These are phyloP conservation scores for Eulacestoma nigropectus DNA, from an alignment of 2,113 vertebrate species.

Conservation along the genomic window DNA sequence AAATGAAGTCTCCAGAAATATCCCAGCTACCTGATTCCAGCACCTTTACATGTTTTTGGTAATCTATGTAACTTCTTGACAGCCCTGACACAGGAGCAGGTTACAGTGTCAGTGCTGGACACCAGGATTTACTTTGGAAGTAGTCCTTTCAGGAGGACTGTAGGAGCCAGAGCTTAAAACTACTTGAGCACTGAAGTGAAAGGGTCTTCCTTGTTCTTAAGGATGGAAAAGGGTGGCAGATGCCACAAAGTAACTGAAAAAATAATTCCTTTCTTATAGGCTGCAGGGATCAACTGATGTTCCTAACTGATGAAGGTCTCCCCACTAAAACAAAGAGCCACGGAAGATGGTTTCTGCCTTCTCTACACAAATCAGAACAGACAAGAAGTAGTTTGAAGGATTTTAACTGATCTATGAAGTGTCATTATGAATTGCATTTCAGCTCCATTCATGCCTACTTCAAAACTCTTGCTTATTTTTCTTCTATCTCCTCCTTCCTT, in stretches of 20 bases:
- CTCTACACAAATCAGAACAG: not conserved
- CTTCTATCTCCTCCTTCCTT: not conserved
- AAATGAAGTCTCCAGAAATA: not conserved
- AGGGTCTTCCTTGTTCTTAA: not conserved
- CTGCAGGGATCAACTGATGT: fast-evolving
- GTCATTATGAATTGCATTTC: not conserved
- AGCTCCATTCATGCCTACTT: not conserved
- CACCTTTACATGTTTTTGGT: not conserved
- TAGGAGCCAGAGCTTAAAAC: not conserved
- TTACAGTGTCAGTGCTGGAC: not conserved
- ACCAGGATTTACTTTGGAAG: not conserved
- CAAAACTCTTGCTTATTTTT: slow-evolving; percentile 3
- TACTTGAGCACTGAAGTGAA: not conserved
- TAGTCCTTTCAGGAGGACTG: not conserved
- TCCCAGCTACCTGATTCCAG: not conserved
- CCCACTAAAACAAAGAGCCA: not conserved
- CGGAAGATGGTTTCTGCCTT: not conserved
- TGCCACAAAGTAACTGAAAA: not conserved
- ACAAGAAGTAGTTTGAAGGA: not conserved
- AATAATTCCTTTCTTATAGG: not conserved
- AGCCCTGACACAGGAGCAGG: not conserved
- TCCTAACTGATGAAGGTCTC: not conserved
- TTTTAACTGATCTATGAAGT: not conserved
- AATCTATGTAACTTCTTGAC: not conserved
- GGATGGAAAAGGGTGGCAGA: not conserved